A percentile compares a stretch with the other conserved stretches of the same genome.
Conservation (phyloP, 2,113 vertebrate species). For the Sula dactylatra region DNA sequence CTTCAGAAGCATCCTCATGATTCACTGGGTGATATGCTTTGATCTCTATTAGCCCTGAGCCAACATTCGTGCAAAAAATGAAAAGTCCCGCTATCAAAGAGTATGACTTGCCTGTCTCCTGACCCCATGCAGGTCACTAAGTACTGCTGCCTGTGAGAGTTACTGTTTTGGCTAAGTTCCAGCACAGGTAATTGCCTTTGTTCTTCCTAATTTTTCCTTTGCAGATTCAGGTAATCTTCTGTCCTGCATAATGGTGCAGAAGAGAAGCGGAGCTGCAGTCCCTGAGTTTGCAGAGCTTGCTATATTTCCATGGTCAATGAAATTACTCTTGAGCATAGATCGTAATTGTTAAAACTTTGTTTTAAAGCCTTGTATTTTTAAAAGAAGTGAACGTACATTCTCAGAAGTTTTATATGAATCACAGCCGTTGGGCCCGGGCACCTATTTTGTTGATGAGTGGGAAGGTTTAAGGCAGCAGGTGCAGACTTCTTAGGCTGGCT, state of each 20-base stretch:
- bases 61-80: background rate
- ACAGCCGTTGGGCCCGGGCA: rapidly evolving
- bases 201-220: background rate
- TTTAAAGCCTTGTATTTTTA: background rate
- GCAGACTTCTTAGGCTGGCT: background rate
- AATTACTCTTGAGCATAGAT: background rate
- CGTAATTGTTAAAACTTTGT: background rate
- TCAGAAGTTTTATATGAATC: rapidly evolving
- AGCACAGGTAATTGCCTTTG: background rate
- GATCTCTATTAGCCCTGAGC: background rate
- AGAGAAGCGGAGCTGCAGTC: background rate
- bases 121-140: background rate
- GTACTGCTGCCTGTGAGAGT: background rate
- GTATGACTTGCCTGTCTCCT: background rate
- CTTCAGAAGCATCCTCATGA: background rate
- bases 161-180: background rate
- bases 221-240: background rate
- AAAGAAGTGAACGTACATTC: rapidly evolving
- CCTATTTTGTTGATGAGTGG: background rate
- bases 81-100: background rate
- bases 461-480: background rate
- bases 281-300: background rate
- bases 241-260: background rate
- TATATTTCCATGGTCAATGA: background rate
- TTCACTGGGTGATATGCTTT: background rate